A percentile compares a stretch with the other conserved stretches of the same genome.
Evolutionary conservation across 2,113 vertebrate species (phyloP).

Genomic region (Melanerpes aurifrons): DNA sequence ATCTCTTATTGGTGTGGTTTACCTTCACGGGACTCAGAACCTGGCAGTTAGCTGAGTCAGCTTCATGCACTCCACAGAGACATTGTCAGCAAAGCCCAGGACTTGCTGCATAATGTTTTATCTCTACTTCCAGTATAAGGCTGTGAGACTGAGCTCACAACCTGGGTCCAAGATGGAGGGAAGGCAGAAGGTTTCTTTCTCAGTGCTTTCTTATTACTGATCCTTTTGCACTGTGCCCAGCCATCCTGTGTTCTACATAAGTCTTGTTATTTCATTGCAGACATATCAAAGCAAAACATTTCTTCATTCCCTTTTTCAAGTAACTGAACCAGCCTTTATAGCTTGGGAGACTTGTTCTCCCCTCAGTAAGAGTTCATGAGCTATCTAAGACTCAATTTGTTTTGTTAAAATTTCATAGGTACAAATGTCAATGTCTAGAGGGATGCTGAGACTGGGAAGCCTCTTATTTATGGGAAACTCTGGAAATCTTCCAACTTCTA

Average conservation of each 20-base stretch:
- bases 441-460: neutral
- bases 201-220: neutral
- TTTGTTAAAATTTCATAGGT: neutral
- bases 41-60: neutral
- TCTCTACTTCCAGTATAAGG: neutral
- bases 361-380: neutral
- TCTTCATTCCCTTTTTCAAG: neutral
- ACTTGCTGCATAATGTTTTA: neutral
- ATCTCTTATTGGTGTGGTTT: neutral
- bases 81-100: neutral
- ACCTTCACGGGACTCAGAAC: neutral
- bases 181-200: neutral
- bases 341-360: neutral
- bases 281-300: neutral
- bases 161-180: neutral
- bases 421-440: neutral
- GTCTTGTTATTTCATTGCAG: neutral
- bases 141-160: neutral
- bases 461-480: neutral
- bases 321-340: neutral
- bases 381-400: neutral
- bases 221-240: accelerated
- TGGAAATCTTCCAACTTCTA: neutral
- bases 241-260: accelerated
- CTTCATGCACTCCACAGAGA: neutral